Conservation (phyloP, 2,113 vertebrate genomes). For the Taurulus bubalis region DNA sequence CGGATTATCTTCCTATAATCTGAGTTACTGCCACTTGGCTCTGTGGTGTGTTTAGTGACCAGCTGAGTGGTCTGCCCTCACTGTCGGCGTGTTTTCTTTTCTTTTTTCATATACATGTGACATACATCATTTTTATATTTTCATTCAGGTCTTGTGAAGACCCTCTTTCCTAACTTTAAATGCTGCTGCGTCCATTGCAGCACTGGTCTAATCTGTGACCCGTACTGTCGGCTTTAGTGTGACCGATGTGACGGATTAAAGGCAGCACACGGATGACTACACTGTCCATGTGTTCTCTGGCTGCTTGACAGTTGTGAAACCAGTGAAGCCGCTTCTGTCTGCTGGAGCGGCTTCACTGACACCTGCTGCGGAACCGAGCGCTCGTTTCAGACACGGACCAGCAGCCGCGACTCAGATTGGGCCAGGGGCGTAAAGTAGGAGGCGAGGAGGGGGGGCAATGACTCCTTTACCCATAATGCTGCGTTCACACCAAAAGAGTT, state of each 20-base stretch:
- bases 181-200: not conserved
- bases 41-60: not conserved
- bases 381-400: not conserved
- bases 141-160: not conserved
- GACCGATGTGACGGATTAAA: not conserved
- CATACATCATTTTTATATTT: too few relatives aligned
- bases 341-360: not conserved
- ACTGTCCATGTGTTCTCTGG: not conserved
- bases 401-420: not conserved
- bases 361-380: not conserved
- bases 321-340: not conserved
- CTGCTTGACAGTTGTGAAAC: not conserved
- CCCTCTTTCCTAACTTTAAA: not conserved
- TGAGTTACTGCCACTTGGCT: constrained; percentile 22
- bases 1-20: constrained; percentile 62
- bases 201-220: not conserved
- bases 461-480: too few relatives aligned
- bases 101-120: too few relatives aligned
- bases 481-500: too few relatives aligned
- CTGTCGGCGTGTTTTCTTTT: too few relatives aligned
- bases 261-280: too few relatives aligned
- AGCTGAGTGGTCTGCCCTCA: not conserved
- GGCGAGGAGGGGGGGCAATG: too few relatives aligned
- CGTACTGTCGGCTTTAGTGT: not conserved
- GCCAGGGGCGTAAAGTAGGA: too few relatives aligned